Base-by-base conservation (phyloP, 1,140 invertebrate genomes). In the Drosophila kohkoa region DNA sequence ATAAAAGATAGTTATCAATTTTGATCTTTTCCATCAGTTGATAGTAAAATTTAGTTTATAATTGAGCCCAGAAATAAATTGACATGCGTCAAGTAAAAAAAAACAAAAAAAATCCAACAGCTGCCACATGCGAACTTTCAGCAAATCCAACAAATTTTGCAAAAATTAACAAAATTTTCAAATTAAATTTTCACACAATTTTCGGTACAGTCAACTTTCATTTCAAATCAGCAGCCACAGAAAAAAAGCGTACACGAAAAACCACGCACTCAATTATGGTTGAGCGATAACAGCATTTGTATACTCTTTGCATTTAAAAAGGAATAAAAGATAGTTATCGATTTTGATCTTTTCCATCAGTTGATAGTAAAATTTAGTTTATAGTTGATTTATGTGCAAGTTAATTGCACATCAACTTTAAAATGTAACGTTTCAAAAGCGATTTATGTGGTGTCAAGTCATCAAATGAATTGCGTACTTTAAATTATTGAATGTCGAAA, bases 151-250 rank as follows among this genome's bases (percentile, higher is more conserved):
- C 15, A 68, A 74, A 66, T 49, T 7, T 52, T 57, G 32, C 32
- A 58, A 77, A 57, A n/a, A 57, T 59, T 48, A 77, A 57, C 38
- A 46, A 78, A 80, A 68, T 65, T 13, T n/a, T 32, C 10, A 82
- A 82, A 76, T 76, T 70, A 32, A 65, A 73, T 79, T 82, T 76
- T 45, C 59, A 41, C 48, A 60, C 55, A 73, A 79, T 70, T 77
- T 77, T 67, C 35, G 41, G 15, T 38, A 46, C 30, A 69, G 57
- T 64, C 13, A 54, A 28, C 46, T 46, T 54, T 35, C 48, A 55
- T 51, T 64, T 63, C 13, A 75, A 70, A 59, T 70, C 8, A 25
- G 6, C 20, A 55, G n/a, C 32, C 49, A 52, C 15, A 67, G 11
- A 35, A 32, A 60, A 32, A 58, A 25, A 25, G 20, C 20, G 11